phyloP scores from a whole-genome alignment of 2,888 invertebrate genomes.

The Magallana nippona region DNA sequence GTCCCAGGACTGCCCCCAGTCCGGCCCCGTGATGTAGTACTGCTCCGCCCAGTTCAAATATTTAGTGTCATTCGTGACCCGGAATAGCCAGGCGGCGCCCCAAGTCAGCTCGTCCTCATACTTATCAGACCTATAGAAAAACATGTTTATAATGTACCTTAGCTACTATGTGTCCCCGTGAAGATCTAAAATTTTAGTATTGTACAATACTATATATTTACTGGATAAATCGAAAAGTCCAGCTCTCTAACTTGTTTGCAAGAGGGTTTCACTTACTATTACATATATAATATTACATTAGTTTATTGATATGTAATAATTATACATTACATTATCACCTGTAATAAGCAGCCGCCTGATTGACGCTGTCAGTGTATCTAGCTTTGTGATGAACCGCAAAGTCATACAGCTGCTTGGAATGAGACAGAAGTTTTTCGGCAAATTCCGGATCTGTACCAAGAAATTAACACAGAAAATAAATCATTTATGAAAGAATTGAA shows the following conservation, averaged over 20 bases:
- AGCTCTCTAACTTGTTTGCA: too few relatives aligned
- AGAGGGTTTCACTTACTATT: too few relatives aligned
- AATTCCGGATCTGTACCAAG: slow-evolving; percentile 59
- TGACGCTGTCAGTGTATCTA: slow-evolving; percentile 64
- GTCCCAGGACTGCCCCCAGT: slow-evolving; percentile 74
- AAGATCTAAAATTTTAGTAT: too few relatives aligned
- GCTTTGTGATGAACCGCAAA: slow-evolving; percentile 65
- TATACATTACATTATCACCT: slow-evolving; percentile 50
- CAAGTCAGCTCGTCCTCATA: slow-evolving; percentile 73
- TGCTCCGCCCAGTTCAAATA: slow-evolving; percentile 67
- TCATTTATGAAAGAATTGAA: not conserved
- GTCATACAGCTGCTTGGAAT: slow-evolving; percentile 65
- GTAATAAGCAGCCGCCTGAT: slow-evolving; percentile 62
- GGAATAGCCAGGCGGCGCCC: slow-evolving; percentile 73
- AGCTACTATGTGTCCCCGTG: too few relatives aligned
- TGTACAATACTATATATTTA: too few relatives aligned
- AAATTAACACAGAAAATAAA: not conserved
- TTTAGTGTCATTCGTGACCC: slow-evolving; percentile 67
- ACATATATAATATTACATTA: too few relatives aligned
- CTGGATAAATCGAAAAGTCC: too few relatives aligned
- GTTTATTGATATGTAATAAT: too few relatives aligned
- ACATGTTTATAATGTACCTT: not conserved
- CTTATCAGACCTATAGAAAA: slow-evolving; percentile 51
- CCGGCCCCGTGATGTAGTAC: slow-evolving; percentile 57
- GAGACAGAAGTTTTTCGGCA: slow-evolving; percentile 59